phyloP scores from a whole-genome alignment of 2,888 invertebrate species.

The Microctonus aethiopoides region DNA sequence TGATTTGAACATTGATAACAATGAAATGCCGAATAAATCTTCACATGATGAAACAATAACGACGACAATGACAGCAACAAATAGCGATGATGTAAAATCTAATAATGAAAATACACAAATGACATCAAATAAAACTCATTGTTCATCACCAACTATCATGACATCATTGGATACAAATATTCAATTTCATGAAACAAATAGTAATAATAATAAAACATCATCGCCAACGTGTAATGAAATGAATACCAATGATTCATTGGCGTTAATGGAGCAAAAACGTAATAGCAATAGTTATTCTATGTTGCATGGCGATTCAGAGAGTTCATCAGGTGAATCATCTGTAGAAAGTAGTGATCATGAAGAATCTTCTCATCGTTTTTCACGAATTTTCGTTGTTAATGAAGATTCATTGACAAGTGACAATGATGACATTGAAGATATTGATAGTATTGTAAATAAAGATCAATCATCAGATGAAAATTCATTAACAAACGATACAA shows the following conservation, averaged over 20 bases:
- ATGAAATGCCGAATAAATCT: slow-evolving; percentile 15
- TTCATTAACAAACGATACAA: slow-evolving; percentile 52
- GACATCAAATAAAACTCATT: not conserved
- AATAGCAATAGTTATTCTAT: slow-evolving; percentile 50
- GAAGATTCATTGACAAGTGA: slow-evolving; percentile 60
- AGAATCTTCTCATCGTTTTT: slow-evolving; percentile 63
- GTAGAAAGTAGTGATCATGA: slow-evolving; percentile 65
- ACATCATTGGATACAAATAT: not conserved
- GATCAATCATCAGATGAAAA: slow-evolving; percentile 47
- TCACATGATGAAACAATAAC: slow-evolving; percentile 1
- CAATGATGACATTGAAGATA: slow-evolving; percentile 62
- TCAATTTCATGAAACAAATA: not conserved
- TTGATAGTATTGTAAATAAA: slow-evolving; percentile 43
- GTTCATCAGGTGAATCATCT: slow-evolving; percentile 64
- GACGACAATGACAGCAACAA: not conserved
- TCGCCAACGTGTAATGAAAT: not conserved
- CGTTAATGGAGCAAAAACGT: not conserved
- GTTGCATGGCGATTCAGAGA: slow-evolving; percentile 58
- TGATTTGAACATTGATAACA: not conserved
- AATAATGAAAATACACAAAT: slow-evolving; percentile 1
- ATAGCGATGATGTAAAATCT: not conserved
- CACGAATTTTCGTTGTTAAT: slow-evolving; percentile 66
- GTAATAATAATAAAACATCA: not conserved
- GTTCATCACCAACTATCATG: not conserved
- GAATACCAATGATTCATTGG: not conserved